Percentiles rank a stretch among this genome's conserved stretches.
Evolutionary conservation across 2,797 vertebrate genomes (phyloP).

Genomic region (Xenopus petersii): DNA sequence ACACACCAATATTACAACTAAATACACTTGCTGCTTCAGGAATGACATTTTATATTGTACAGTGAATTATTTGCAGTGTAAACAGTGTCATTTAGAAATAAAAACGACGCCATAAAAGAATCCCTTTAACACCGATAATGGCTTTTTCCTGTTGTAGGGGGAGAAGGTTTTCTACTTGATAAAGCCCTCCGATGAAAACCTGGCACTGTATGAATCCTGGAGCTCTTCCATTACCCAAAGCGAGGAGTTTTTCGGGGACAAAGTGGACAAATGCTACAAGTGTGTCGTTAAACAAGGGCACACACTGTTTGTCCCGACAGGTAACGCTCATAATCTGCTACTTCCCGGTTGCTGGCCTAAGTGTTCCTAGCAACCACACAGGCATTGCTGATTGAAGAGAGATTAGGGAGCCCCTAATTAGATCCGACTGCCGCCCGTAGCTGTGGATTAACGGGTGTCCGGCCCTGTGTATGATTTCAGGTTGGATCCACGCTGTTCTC

Average conservation of each 20-base stretch:
- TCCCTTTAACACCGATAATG: neutral
- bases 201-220: conserved; percentile 96
- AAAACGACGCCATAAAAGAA: too few relatives aligned
- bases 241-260: conserved; percentile 95
- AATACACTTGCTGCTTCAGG: too few relatives aligned
- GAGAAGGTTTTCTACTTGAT: conserved; percentile 98
- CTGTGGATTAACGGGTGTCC: too few relatives aligned
- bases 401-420: too few relatives aligned
- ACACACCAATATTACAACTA: too few relatives aligned
- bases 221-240: conserved; percentile 97
- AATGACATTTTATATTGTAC: too few relatives aligned
- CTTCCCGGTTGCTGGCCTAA: too few relatives aligned
- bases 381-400: too few relatives aligned
- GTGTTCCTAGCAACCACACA: too few relatives aligned
- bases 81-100: too few relatives aligned
- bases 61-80: too few relatives aligned
- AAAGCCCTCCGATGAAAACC: conserved; percentile 89
- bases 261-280: conserved; percentile 96
- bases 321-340: conserved; percentile 58
- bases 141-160: conserved; percentile 69
- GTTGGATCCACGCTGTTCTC: conserved; percentile 98
- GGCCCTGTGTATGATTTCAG: conserved; percentile 62
- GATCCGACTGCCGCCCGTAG: too few relatives aligned
- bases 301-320: conserved; percentile 96
- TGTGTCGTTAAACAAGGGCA: conserved; percentile 92